Conservation (phyloP, 92 coral and sea anemone genomes). For the Desmophyllum pertusum region DNA sequence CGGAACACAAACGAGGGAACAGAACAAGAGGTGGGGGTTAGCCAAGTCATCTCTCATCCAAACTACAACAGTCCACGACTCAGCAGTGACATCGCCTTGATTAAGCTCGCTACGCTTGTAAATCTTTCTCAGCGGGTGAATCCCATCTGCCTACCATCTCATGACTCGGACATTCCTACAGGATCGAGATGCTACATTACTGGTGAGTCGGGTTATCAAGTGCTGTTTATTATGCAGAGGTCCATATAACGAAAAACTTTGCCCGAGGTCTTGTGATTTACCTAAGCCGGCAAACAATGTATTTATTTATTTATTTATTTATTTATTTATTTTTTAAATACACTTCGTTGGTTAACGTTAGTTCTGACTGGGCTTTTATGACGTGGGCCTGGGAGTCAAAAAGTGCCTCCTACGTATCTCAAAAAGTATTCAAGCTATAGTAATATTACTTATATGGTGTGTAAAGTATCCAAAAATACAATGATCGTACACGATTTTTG, state of each 20-base stretch:
- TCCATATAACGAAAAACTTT: neutral
- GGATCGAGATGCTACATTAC: slow-evolving; percentile 53
- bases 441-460: no score
- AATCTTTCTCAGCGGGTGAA: slow-evolving; percentile 42
- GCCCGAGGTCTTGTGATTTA: neutral
- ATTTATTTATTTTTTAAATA: no score
- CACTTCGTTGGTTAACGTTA: no score
- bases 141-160: slow-evolving; percentile 44
- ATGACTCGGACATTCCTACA: slow-evolving; percentile 37
- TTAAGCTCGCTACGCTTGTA: slow-evolving; percentile 2
- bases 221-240: no score
- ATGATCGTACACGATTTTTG: no score
- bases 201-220: neutral
- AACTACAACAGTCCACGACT: slow-evolving; percentile 27
- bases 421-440: no score
- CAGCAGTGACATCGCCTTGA: slow-evolving; percentile 47
- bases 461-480: no score
- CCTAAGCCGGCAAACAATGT: no score
- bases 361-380: no score
- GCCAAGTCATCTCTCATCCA: slow-evolving; percentile 18
- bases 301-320: no score
- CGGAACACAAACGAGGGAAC: slow-evolving; percentile 41
- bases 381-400: no score
- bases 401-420: no score
- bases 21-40: slow-evolving; percentile 11